phyloP scores from a whole-genome alignment of 2,888 invertebrate genomes.

The Hydrotaea cyrtoneurina region DNA sequence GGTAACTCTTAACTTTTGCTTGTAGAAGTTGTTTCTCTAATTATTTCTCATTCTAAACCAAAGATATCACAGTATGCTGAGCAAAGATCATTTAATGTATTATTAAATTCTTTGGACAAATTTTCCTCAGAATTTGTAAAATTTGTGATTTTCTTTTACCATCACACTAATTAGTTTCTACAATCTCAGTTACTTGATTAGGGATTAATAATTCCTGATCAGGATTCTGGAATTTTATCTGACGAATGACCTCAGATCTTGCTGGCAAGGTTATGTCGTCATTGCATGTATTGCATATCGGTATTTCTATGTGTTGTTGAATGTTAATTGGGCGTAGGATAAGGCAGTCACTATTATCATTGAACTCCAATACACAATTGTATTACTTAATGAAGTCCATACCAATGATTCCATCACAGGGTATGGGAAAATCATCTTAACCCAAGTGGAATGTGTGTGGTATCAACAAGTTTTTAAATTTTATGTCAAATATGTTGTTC shows the following conservation, averaged over 20 bases:
- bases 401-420: too few species aligned
- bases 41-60: conserved; percentile 57
- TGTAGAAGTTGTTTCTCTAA: conserved; percentile 41
- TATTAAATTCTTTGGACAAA: too few species aligned
- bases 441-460: too few species aligned
- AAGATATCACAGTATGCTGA: conserved; percentile 62
- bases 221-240: not conserved
- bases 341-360: conserved; percentile 45
- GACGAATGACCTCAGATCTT: not conserved
- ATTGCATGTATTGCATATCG: not conserved
- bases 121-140: too few species aligned
- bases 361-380: conserved; percentile 54
- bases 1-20: conserved; percentile 4
- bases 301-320: too few species aligned
- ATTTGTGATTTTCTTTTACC: not conserved
- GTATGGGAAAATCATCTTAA: not conserved
- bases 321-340: conserved; percentile 40
- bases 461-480: not conserved
- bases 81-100: too few species aligned
- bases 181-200: conserved; percentile 10
- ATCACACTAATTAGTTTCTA: too few species aligned
- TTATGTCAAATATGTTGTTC: conserved; percentile 8
- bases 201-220: too few species aligned
- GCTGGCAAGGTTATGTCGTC: too few species aligned
- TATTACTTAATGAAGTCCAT: conserved; percentile 37